Percentiles rank a stretch among this genome's conserved stretches.
These are phyloP conservation scores for Leucophenga montana DNA, from an alignment of 2,888 invertebrate species.

Conservation along the genomic window DNA sequence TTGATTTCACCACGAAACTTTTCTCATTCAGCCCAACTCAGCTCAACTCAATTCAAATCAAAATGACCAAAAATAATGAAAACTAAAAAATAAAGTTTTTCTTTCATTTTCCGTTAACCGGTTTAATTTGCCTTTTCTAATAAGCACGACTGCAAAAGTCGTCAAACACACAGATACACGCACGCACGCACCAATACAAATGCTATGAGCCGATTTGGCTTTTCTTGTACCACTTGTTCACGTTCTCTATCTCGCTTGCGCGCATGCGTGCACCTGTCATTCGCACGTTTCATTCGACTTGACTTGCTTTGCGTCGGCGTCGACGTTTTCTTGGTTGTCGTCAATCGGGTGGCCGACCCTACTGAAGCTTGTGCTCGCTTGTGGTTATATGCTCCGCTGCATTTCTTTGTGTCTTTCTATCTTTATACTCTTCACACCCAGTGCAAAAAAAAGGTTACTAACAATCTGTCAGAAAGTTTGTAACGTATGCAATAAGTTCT, in stretches of 20 bases:
- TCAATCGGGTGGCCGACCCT: too few relatives aligned
- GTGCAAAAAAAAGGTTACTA: too few relatives aligned
- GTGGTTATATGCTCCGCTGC: too few relatives aligned
- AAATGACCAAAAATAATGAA: conserved; percentile 21
- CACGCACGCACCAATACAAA: conserved; percentile 9
- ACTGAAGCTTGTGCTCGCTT: too few relatives aligned
- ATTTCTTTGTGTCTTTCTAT: too few relatives aligned
- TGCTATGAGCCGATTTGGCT: neutral
- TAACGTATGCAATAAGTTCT: too few relatives aligned
- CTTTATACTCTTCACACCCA: too few relatives aligned
- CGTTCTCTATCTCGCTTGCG: conserved; percentile 6
- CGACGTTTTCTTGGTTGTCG: too few relatives aligned
- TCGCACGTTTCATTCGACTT: too few relatives aligned
- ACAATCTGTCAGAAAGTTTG: too few relatives aligned
- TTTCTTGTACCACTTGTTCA: neutral
- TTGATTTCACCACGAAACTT: conserved; percentile 59
- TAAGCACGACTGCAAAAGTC: conserved; percentile 45
- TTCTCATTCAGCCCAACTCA: conserved; percentile 40
- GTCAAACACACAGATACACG: conserved; percentile 29
- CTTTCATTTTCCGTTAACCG: conserved; percentile 64
- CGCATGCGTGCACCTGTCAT: conserved; percentile 21
- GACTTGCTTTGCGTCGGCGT: too few relatives aligned
- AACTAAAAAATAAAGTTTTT: conserved; percentile 52
- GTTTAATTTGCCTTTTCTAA: conserved; percentile 51
- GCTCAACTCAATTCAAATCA: conserved; percentile 31